Evolutionary conservation across 1,140 invertebrate genomes (phyloP).

Genomic region (Whitmania pigra): DNA sequence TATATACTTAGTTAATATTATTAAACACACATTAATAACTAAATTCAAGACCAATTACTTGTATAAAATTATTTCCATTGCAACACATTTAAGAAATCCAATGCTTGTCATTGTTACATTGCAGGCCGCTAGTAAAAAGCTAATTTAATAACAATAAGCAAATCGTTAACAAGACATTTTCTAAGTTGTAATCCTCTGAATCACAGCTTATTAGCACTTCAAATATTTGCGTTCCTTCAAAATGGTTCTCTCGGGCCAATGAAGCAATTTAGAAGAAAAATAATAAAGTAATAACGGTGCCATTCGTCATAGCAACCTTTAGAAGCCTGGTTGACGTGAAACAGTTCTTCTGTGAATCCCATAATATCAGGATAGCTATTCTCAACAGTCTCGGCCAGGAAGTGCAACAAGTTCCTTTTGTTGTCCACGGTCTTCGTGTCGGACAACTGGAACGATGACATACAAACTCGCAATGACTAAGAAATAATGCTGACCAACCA

Average conservation of each 20-base stretch:
- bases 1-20: no score
- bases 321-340: conserved; percentile 55
- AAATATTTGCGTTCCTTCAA: no score
- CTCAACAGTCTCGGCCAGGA: conserved; percentile 74
- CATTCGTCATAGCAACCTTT: conserved; percentile 31
- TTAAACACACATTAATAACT: no score
- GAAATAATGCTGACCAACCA: no score
- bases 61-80: no score
- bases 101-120: not conserved
- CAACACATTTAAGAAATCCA: not conserved
- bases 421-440: conserved; percentile 87
- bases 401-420: conserved; percentile 81
- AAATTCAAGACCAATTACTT: no score
- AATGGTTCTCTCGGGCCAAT: not conserved
- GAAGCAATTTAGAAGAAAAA: not conserved
- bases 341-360: conserved; percentile 70
- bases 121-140: not conserved
- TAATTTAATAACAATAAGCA: no score
- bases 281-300: not conserved
- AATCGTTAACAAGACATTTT: no score
- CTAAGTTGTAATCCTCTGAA: no score
- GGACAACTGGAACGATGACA: conserved; percentile 55
- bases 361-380: conserved; percentile 71
- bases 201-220: no score
- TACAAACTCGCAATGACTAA: no score